These are phyloP conservation scores for Rhombomys opimus DNA, from an alignment of 2,113 vertebrate genomes.

Conservation along the genomic window DNA sequence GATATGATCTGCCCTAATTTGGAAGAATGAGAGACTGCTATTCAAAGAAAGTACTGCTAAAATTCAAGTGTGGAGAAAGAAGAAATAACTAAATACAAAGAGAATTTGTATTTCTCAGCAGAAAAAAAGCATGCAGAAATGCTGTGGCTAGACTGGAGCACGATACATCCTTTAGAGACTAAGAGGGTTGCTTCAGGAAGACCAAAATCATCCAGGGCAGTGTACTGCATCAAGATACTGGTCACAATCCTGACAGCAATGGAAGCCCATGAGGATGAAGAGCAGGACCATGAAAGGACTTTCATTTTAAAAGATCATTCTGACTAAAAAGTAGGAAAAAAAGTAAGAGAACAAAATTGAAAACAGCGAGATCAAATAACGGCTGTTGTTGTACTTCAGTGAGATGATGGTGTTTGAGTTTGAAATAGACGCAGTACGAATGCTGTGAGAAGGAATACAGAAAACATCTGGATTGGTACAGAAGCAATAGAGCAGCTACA, in stretches of 20 bases:
- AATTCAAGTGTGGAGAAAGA: neutral
- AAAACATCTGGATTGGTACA: neutral
- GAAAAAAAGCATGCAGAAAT: neutral
- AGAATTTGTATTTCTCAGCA: neutral
- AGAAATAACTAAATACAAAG: neutral
- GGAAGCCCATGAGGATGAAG: neutral
- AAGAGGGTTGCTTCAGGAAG: neutral
- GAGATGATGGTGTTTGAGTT: neutral
- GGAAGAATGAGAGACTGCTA: constrained; percentile 18
- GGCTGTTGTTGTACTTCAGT: neutral
- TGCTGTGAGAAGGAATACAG: neutral
- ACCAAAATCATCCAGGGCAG: neutral
- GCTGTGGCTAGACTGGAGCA: neutral
- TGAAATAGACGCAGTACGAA: neutral
- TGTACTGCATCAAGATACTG: neutral
- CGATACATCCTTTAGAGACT: neutral
- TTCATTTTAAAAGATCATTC: constrained; percentile 6
- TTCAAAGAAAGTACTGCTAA: constrained; percentile 35
- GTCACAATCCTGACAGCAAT: neutral
- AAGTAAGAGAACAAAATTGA: neutral
- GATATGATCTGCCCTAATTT: neutral
- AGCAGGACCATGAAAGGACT: neutral
- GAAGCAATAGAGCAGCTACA: neutral
- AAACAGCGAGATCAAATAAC: neutral
- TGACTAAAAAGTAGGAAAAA: neutral